These are phyloP conservation scores for Bicyclus anynana DNA, from an alignment of 1,140 invertebrate species.

Conservation along the genomic window DNA sequence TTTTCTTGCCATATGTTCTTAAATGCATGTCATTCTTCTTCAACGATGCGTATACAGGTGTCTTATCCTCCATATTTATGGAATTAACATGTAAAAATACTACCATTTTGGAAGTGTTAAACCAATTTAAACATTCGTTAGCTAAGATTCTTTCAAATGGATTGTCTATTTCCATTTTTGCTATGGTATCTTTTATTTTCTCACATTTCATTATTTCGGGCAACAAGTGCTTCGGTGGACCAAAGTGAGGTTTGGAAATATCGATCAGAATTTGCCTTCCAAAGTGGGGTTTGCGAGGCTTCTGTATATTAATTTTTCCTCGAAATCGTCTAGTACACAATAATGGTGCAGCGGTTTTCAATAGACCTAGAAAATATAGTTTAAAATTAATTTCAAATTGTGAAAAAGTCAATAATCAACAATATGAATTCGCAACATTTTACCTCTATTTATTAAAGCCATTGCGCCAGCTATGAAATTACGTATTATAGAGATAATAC, in stretches of 20 bases:
- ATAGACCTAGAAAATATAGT: slow-evolving; percentile 65
- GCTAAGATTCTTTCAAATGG: slow-evolving; percentile 84
- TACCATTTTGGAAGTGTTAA: slow-evolving; percentile 83
- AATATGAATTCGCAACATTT: not conserved
- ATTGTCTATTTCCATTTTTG: slow-evolving; percentile 69
- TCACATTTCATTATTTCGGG: slow-evolving; percentile 52
- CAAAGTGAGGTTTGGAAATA: slow-evolving; percentile 80
- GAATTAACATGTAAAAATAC: slow-evolving; percentile 84
- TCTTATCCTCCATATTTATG: slow-evolving; percentile 78
- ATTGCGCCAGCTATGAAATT: not conserved
- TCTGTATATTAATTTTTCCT: slow-evolving; percentile 86
- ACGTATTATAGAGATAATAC: too few relatives aligned
- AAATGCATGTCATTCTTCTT: slow-evolving; percentile 82
- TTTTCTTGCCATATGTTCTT: slow-evolving; percentile 79
- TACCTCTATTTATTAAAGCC: slow-evolving; percentile 19
- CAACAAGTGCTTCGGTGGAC: slow-evolving; percentile 51
- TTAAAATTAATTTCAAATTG: not conserved
- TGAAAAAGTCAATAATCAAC: too few relatives aligned
- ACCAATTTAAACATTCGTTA: slow-evolving; percentile 82
- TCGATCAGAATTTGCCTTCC: slow-evolving; percentile 79
- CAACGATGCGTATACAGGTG: slow-evolving; percentile 79
- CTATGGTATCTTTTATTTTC: slow-evolving; percentile 22
- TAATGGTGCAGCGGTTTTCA: slow-evolving; percentile 60
- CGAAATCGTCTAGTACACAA: slow-evolving; percentile 81
- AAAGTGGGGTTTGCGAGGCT: slow-evolving; percentile 82